Evolutionary conservation across 2,888 invertebrate genomes (phyloP).

Genomic region (Opisthograptis luteolata): DNA sequence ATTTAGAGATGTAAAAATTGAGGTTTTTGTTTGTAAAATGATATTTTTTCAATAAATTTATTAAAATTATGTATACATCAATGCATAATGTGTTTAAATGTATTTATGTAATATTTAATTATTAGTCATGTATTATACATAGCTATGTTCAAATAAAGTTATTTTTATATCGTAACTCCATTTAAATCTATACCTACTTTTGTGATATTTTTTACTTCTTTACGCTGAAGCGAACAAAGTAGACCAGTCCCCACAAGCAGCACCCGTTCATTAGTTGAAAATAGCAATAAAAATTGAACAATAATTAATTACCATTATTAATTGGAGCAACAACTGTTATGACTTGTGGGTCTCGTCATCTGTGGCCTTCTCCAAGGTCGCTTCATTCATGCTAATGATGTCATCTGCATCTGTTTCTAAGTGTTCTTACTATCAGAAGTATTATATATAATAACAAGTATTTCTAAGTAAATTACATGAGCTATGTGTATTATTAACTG

Average conservation of each 20-base stretch:
- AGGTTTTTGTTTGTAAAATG: neutral
- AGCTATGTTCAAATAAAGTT: neutral
- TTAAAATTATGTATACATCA: too few relatives aligned
- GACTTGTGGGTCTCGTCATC: too few relatives aligned
- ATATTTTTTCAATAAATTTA: neutral
- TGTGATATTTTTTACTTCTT: too few relatives aligned
- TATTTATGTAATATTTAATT: neutral
- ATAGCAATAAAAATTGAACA: too few relatives aligned
- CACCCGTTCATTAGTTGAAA: too few relatives aligned
- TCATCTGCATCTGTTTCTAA: constrained; percentile 16
- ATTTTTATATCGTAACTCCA: too few relatives aligned
- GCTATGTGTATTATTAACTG: neutral
- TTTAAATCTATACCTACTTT: too few relatives aligned
- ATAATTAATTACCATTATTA: too few relatives aligned
- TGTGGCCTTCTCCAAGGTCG: constrained; percentile 6
- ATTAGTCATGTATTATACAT: neutral
- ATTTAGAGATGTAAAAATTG: constrained; percentile 7
- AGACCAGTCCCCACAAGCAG: too few relatives aligned
- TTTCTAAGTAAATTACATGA: constrained; percentile 4
- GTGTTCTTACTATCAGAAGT: too few relatives aligned
- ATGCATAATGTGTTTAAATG: too few relatives aligned
- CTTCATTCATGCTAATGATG: constrained; percentile 12
- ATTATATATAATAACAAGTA: neutral
- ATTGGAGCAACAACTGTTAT: constrained; percentile 1
- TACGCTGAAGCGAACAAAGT: too few relatives aligned